These are phyloP conservation scores for Nymphalis polychloros DNA, from an alignment of 2,888 invertebrate genomes.

Conservation along the genomic window DNA sequence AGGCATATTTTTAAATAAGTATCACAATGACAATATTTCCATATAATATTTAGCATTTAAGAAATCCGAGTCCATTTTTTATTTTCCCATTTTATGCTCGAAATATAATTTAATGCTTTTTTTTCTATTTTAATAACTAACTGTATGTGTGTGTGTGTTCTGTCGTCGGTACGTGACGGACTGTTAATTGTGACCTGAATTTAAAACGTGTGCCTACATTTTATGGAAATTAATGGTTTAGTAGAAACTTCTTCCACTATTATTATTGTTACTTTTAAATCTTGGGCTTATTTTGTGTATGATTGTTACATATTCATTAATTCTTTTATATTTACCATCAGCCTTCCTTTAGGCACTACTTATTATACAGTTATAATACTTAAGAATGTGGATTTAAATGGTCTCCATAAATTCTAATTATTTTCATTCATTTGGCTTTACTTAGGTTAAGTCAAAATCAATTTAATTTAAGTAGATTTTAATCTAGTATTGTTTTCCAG, in stretches of 20 bases:
- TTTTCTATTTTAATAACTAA: background rate
- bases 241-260: background rate
- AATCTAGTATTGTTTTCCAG: too few relatives aligned
- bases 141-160: background rate
- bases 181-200: conserved; percentile 6
- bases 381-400: too few relatives aligned
- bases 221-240: conserved; percentile 1
- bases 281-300: background rate
- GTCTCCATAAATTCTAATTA: too few relatives aligned
- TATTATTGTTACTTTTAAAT: background rate
- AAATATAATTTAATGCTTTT: background rate
- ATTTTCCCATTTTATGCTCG: background rate
- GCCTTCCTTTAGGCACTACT: too few relatives aligned
- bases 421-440: too few relatives aligned
- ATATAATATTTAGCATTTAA: background rate
- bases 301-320: background rate
- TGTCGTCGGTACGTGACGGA: conserved; percentile 4
- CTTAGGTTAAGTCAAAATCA: too few relatives aligned
- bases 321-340: background rate
- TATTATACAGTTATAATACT: too few relatives aligned
- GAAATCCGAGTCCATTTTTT: background rate
- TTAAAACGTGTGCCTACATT: background rate
- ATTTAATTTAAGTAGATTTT: too few relatives aligned
- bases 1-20: background rate
- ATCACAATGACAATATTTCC: background rate